These are phyloP conservation scores for Tenthredo amoena DNA, from an alignment of 2,888 invertebrate genomes.

Conservation along the genomic window DNA sequence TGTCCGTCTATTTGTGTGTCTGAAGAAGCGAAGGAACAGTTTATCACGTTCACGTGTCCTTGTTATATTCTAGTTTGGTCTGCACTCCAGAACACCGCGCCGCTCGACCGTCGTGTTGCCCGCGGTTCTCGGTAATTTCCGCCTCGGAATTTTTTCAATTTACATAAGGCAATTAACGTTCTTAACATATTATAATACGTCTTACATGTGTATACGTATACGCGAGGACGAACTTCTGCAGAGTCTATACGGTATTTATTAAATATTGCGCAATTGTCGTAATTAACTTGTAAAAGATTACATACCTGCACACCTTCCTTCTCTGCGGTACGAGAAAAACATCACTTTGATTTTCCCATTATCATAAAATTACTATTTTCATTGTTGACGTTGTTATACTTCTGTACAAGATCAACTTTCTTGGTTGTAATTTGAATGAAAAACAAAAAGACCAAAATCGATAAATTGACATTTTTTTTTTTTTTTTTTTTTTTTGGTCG, in stretches of 20 bases:
- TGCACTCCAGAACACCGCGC: too few relatives aligned
- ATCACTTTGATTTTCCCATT: too few relatives aligned
- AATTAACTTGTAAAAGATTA: neutral
- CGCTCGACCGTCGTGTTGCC: neutral
- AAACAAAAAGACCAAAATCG: neutral
- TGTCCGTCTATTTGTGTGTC: neutral
- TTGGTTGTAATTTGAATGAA: neutral
- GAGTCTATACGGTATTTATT: neutral
- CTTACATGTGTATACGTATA: neutral
- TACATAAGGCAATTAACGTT: slow-evolving; percentile 31
- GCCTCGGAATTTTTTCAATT: slow-evolving; percentile 6
- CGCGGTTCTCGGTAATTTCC: slow-evolving; percentile 32
- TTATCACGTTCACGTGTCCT: slow-evolving; percentile 20
- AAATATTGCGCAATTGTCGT: neutral
- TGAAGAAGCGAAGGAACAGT: neutral
- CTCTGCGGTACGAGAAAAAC: too few relatives aligned
- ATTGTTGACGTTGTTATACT: neutral
- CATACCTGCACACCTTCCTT: neutral
- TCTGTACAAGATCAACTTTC: neutral
- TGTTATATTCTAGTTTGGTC: slow-evolving; percentile 24
- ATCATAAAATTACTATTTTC: too few relatives aligned
- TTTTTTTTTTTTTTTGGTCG: too few relatives aligned
- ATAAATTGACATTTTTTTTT: neutral
- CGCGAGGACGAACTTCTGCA: neutral
- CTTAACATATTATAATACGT: neutral